Percentiles rank a stretch among this genome's conserved stretches.
Evolutionary conservation across 1,140 invertebrate species (phyloP).

Genomic region (Cyrtorhinus lividipennis): DNA sequence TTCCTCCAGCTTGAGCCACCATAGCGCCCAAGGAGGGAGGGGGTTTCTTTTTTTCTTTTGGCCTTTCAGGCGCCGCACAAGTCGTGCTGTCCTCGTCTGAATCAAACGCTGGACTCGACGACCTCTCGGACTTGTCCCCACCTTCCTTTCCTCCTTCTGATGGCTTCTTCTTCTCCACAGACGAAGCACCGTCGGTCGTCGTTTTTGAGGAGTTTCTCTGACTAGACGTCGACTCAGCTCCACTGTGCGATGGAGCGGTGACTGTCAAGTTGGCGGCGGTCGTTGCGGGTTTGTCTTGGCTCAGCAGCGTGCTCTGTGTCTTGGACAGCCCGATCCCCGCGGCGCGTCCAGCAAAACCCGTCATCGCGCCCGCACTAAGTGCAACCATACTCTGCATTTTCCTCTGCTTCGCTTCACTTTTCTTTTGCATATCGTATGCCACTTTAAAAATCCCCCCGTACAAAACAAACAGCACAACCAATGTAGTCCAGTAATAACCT

Average conservation of each 20-base stretch:
- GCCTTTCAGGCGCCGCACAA: slow-evolving; percentile 24
- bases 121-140: slow-evolving; percentile 67
- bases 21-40: slow-evolving; percentile 37
- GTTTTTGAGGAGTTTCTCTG: slow-evolving; percentile 42
- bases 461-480: slow-evolving; percentile 82
- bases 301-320: slow-evolving; percentile 51
- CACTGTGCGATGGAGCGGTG: slow-evolving; percentile 23
- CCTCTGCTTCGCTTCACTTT: slow-evolving; percentile 85
- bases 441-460: slow-evolving; percentile 98
- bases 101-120: slow-evolving; percentile 88
- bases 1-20: slow-evolving; percentile 42
- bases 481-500: slow-evolving; percentile 94
- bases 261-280: slow-evolving; percentile 17
- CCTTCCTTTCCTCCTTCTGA: slow-evolving; percentile 10
- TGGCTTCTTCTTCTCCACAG: slow-evolving; percentile 20
- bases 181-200: slow-evolving; percentile 17
- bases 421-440: slow-evolving; percentile 94
- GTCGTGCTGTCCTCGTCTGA: slow-evolving; percentile 74
- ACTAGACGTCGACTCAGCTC: slow-evolving; percentile 40
- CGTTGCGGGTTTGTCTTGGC: slow-evolving; percentile 49
- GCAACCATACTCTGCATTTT: slow-evolving; percentile 91
- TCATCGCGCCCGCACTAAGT: slow-evolving; percentile 70
- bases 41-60: slow-evolving; percentile 16
- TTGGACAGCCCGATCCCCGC: slow-evolving; percentile 71
- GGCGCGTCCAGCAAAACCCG: slow-evolving; percentile 72